Conservation (phyloP, 2,888 invertebrate species). For the Adelognathus sp. region DNA sequence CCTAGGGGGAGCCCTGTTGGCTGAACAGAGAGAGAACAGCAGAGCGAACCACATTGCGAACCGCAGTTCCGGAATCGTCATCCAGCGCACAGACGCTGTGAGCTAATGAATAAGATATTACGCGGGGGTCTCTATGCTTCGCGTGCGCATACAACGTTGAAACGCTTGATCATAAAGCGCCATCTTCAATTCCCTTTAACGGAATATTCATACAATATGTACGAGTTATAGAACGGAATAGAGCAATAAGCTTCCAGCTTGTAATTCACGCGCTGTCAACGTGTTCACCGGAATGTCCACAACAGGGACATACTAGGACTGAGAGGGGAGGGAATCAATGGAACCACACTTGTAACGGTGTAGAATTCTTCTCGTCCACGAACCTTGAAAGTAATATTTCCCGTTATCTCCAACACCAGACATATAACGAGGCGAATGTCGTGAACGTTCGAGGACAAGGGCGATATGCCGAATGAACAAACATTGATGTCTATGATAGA, state of each 20-base stretch:
- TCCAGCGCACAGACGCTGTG: background rate
- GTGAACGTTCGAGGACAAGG: no score
- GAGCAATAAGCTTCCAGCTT: background rate
- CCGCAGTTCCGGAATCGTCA: slow-evolving; percentile 3
- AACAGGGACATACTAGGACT: no score
- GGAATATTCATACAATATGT: background rate
- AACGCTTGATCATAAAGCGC: slow-evolving; percentile 19
- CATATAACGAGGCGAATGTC: no score
- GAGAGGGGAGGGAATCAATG: no score
- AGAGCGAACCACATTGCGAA: background rate
- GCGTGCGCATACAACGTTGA: background rate
- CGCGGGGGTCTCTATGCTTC: background rate
- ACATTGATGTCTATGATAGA: no score
- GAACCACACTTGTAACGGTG: background rate
- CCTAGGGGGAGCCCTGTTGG: background rate
- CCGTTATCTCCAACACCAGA: no score
- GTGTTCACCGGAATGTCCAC: background rate
- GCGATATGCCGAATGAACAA: no score
- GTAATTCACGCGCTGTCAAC: background rate
- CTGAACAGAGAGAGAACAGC: background rate
- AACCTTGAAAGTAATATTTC: no score
- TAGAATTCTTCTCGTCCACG: background rate
- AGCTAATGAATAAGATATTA: slow-evolving; percentile 6
- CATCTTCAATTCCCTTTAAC: background rate
- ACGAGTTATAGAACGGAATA: background rate